Conservation (phyloP, 1,140 invertebrate species). For the Chrysoperla carnea region DNA sequence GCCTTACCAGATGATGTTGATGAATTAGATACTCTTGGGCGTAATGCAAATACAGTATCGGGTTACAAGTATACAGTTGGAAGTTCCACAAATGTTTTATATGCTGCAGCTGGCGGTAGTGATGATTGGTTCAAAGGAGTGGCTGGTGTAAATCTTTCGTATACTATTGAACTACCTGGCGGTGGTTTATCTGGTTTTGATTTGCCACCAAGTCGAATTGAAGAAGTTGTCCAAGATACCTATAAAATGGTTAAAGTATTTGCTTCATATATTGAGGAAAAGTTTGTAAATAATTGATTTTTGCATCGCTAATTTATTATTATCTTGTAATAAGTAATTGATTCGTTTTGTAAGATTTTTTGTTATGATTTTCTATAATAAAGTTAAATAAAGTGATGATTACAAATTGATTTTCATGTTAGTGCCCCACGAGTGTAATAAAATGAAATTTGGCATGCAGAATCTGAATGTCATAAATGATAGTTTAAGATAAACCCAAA, state of each 20-base stretch:
- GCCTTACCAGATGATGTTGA: conserved; percentile 18
- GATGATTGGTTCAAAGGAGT: conserved; percentile 51
- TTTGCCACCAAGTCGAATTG: conserved; percentile 45
- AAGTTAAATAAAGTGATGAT: too few species aligned
- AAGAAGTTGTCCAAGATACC: conserved; percentile 55
- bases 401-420: too few species aligned
- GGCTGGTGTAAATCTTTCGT: conserved; percentile 47
- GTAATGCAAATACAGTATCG: conserved; percentile 25
- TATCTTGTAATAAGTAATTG: too few species aligned
- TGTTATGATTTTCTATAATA: too few species aligned
- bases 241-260: conserved; percentile 56
- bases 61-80: conserved; percentile 36
- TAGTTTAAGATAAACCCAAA: too few species aligned
- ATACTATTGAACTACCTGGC: conserved; percentile 59
- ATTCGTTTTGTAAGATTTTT: too few species aligned
- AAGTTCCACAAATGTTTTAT: conserved; percentile 37
- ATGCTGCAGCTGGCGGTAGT: conserved; percentile 43
- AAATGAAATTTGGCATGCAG: too few species aligned
- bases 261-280: conserved; percentile 26
- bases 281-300: conserved; percentile 12
- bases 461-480: too few species aligned
- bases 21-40: conserved; percentile 23
- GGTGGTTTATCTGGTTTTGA: conserved; percentile 55
- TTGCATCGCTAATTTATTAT: too few species aligned
- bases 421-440: too few species aligned